These are phyloP conservation scores for Bubalus kerabau DNA, from an alignment of 2,113 vertebrate species.

Conservation along the genomic window DNA sequence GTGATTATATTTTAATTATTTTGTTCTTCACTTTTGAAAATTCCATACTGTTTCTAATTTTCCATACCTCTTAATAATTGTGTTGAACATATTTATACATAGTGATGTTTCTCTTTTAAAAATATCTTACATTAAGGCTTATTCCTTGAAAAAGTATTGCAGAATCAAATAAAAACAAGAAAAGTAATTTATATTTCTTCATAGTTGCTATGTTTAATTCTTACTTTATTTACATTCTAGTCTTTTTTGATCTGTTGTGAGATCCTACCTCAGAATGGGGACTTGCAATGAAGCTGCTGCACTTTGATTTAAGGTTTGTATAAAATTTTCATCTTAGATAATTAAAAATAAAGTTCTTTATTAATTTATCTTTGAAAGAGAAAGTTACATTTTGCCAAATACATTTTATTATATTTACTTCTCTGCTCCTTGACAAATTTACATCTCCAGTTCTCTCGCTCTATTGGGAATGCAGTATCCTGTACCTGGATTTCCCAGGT, in stretches of 20 bases:
- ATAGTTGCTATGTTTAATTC: neutral
- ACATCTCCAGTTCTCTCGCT: neutral
- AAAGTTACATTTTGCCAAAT: neutral
- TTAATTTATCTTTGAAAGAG: neutral
- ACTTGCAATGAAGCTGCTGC: neutral
- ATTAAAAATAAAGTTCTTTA: neutral
- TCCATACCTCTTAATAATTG: no score
- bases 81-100: neutral
- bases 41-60: no score
- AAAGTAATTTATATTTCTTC: neutral
- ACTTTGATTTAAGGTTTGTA: neutral
- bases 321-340: neutral
- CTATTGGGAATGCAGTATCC: no score
- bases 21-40: no score
- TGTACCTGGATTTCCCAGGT: neutral
- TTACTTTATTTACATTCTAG: neutral
- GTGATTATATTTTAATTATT: no score
- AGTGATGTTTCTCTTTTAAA: neutral
- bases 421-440: neutral
- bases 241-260: neutral
- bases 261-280: neutral
- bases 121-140: neutral
- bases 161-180: neutral
- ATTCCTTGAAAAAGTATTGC: neutral
- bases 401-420: neutral